These are phyloP conservation scores for Actenoides hombroni DNA, from an alignment of 2,113 vertebrate species.

Conservation along the genomic window DNA sequence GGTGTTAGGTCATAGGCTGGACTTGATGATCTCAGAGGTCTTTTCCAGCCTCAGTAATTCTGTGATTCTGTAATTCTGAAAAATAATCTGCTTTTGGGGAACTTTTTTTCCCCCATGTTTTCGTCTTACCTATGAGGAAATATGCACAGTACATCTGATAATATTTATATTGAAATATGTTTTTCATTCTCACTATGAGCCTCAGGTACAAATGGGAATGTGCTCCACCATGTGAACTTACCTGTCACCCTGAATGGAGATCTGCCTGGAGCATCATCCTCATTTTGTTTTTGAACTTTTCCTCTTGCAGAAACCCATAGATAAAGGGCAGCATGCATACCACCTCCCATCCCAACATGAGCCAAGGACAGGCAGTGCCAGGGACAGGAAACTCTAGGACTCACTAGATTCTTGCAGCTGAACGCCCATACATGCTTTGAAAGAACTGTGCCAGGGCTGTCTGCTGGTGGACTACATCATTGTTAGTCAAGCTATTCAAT, in stretches of 20 bases:
- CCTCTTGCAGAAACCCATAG: not conserved
- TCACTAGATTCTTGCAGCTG: not conserved
- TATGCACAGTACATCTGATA: not conserved
- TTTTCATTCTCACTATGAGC: not conserved
- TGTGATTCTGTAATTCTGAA: not conserved
- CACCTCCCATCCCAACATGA: not conserved
- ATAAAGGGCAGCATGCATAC: not conserved
- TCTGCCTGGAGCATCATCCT: not conserved
- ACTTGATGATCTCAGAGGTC: too few species aligned
- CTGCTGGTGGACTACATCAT: not conserved
- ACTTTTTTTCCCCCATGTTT: not conserved
- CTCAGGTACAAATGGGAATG: not conserved
- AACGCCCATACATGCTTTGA: rapidly evolving
- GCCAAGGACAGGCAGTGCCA: not conserved
- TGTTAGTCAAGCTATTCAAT: not conserved
- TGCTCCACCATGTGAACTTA: not conserved
- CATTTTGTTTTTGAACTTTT: not conserved
- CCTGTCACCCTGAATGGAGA: not conserved
- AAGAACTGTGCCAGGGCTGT: not conserved
- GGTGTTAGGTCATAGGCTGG: too few species aligned
- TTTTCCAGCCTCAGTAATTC: too few species aligned
- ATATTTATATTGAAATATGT: not conserved
- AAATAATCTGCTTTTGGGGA: rapidly evolving
- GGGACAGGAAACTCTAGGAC: not conserved
- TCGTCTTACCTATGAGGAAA: not conserved